Evolutionary conservation across 2,888 invertebrate species (phyloP).

Genomic region (Endotricha flammealis): DNA sequence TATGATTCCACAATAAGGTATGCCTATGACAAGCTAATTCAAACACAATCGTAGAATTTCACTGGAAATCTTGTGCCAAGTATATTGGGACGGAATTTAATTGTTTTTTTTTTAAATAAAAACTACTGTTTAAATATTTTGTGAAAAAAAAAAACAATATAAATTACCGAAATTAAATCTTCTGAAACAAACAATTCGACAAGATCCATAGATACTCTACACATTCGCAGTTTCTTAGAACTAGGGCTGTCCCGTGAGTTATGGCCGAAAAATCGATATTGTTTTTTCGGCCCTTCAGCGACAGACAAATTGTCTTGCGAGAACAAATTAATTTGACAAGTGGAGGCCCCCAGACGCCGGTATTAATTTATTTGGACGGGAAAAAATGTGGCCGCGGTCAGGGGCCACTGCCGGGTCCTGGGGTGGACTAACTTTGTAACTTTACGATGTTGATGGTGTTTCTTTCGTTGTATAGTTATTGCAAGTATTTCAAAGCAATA

Average conservation of each 20-base stretch:
- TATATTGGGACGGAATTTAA: no score
- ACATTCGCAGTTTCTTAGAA: constrained; percentile 17
- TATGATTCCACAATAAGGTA: no score
- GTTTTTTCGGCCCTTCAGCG: constrained; percentile 62
- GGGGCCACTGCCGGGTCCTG: constrained; percentile 21
- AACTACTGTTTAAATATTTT: no score
- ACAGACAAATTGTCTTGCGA: constrained; percentile 74
- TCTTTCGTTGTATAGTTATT: neutral
- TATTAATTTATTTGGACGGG: constrained; percentile 75
- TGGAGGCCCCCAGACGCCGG: constrained; percentile 64
- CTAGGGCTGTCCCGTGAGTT: constrained; percentile 36
- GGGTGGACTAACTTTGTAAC: neutral
- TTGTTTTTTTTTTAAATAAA: no score
- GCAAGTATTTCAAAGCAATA: no score
- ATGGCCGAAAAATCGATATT: constrained; percentile 65
- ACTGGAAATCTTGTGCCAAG: no score
- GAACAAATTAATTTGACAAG: constrained; percentile 78
- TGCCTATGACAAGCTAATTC: no score
- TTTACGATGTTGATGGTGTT: neutral
- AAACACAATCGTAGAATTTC: no score
- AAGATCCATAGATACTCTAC: neutral
- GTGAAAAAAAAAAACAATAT: no score
- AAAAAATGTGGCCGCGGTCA: constrained; percentile 62
- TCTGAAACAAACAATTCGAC: neutral
- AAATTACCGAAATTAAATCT: neutral